phyloP scores from a whole-genome alignment of 2,888 invertebrate genomes.

The Dicyrtoma fusca region DNA sequence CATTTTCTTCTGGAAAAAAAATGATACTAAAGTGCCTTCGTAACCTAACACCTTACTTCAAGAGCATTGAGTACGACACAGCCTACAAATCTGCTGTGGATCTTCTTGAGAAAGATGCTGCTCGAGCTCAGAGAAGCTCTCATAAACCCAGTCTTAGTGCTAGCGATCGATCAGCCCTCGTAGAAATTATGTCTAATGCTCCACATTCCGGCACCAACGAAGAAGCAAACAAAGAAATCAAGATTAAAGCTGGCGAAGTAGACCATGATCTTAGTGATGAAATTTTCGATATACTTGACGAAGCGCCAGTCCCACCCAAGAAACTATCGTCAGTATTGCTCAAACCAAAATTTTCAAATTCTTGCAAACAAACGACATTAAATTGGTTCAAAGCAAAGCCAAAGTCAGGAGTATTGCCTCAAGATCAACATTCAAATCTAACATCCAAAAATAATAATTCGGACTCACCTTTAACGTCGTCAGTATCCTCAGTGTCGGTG shows the following conservation, averaged over 20 bases:
- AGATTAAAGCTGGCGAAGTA: neutral
- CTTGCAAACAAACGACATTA: neutral
- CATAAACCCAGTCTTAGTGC: neutral
- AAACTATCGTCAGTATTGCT: neutral
- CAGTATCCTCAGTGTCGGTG: too few relatives aligned
- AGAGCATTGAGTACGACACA: constrained; percentile 23
- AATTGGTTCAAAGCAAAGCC: neutral
- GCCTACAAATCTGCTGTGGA: constrained; percentile 3
- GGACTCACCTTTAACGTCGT: too few relatives aligned
- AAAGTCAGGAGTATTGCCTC: too few relatives aligned
- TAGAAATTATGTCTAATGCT: constrained; percentile 44
- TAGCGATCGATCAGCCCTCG: constrained; percentile 37
- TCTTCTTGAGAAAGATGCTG: constrained; percentile 9
- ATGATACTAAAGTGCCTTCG: constrained; percentile 44
- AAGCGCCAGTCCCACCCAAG: neutral
- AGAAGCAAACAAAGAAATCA: neutral
- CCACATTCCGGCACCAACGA: neutral
- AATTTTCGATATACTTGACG: constrained; percentile 19
- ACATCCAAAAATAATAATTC: too few relatives aligned
- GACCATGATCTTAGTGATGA: constrained; percentile 15
- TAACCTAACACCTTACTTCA: constrained; percentile 26
- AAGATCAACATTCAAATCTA: too few relatives aligned
- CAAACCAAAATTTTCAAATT: neutral
- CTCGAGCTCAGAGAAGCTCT: neutral
- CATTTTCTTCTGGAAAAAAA: constrained; percentile 13